Base-by-base conservation (phyloP, 2,888 invertebrate genomes). In the Eilema griseolum region DNA sequence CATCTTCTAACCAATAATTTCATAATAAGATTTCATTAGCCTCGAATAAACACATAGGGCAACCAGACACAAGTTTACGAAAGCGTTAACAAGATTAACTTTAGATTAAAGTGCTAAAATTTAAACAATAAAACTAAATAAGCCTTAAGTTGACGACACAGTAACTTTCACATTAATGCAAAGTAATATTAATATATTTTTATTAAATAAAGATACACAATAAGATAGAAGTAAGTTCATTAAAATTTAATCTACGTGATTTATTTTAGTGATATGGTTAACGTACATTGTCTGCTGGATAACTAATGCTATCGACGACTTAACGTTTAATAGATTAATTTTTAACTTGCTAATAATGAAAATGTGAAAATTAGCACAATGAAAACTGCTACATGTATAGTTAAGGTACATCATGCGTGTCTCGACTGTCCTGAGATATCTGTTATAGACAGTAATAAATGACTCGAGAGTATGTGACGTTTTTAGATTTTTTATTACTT, bases 1-100 rank as follows among this genome's bases (percentile, higher is more conserved):
- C 65, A 57, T 65, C 65, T 56, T 20, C 33, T 64, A 31, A 64
- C 64, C 14, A 24, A 66, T 57, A 16, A 57, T 66, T 66, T 66
- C 66, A 33, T 24, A 66, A 66, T 66, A 24, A 23, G 33, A 57
- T 57, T 66, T 33, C 24, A 66, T 66, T 66, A 37, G 37, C 65
- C 65, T 66, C 33, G 41, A 64, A 14, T 56, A 26, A 64, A 31
- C 14, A 14, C 56, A 57, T 56, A 31, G 31, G 11, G 24, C 14
- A 59, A 26, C 14, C 57, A 24, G 12, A 59, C 14, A 4, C 57
- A 24, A 12, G 26, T 59, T 59, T 59, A 59, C 57, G 57, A 59
- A 59, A 59, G 57, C 24, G 26, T 23, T 24, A 10, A 57, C 57
- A 57, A 24, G 57, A 24, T 46, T 20, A 46, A 46, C 20, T 20